Base-by-base conservation (phyloP, 1,140 invertebrate species). In the Drosophila rhopaloa region DNA sequence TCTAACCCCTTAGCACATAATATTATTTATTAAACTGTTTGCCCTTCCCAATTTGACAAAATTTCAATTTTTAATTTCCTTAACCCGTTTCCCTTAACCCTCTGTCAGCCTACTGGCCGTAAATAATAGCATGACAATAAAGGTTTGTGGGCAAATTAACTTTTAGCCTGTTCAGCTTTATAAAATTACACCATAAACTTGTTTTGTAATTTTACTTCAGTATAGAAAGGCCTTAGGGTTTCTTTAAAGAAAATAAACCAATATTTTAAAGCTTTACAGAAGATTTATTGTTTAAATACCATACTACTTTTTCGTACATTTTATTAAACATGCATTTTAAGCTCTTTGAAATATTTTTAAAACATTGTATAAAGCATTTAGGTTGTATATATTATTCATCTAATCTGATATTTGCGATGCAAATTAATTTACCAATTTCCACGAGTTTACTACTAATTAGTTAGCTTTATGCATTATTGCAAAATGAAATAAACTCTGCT, bases 11-110 rank as follows among this genome's bases (percentile, higher is more conserved):
- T 37, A 46, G 2, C 29, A 19, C 47, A 46, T 66, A 53, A 24
- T 29, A 66, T 68, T 46, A 68, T 68, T 68, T 68, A 68, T 66
- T 68, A 54, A 68, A 66, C 19, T 46, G 16, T 27, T 35, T 53
- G 32, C 19, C 14, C 29, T 10, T 66, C 16, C 47, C 65, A 66
- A 66, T 66, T 66, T 66, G 60, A n/a, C 62, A 32, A 46, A 65
- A 62, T 65, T 57, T 62, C 62, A 46, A 65, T 47, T 65, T 65
- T 65, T 68, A 67, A 63, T 41, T 51, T 51, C 38, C 27, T 43
- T 8, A 7, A 10, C 24, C 10, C 37, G 40, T 43, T 53, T 43
- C 19, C 35, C 37, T 53, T 24, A 32, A 38, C 29, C 38, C 61
- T 44, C 32, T 6, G 48, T 29, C 44, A 10, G 13, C 1, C 19